Evolutionary conservation across 2,797 vertebrate species (phyloP), one percentile per base, ranked within the genome.

Genomic region (Channa striata): DNA sequence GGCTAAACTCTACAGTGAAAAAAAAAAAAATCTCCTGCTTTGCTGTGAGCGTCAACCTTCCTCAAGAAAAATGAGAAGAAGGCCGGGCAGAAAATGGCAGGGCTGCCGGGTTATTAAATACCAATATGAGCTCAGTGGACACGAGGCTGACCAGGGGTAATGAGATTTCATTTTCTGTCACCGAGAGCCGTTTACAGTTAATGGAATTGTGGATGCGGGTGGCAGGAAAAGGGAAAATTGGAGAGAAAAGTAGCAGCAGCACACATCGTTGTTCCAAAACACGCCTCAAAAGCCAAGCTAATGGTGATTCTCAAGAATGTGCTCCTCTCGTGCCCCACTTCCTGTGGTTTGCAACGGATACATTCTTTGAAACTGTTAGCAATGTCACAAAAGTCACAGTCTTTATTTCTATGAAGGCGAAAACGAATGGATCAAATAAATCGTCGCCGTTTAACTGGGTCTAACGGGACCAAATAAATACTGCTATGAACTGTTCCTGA

Each of bases 91-190:
- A 67, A 44, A 59, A 67, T 14, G 0, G 36, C 48, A 8, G 11
- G 0, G 46, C 52, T 11, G 68, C 57, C 44, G 5, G 1, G 47
- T 20, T 52, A 44, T 63, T 69, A 82, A 74, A 77, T 13, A 52
- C 57, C 68, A 57, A 36, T 34, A 30, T 64, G 71, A 53, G 40
- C 30, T 74, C n/a, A 1, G 49, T n/a, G 58, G 57, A 68, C 52
- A 49, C 23, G n/a, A 58, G 59, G 58, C 66, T 61, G 72, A 60
- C 46, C 40, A 1, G 49, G 37, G 65, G 34, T 72, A 71, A 83
- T 42, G 49, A 72, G 37, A 43, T 11, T 44, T 57, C 37, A 0
- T 42, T 57, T 37, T 25, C 21, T 13, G 5, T 69, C 62, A 63
- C 61, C 52, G 8, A 37, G n/a, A 59, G 21, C 11, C 65, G 58